Percentiles rank a stretch among this genome's conserved stretches.
Evolutionary conservation across 1,140 invertebrate genomes (phyloP).

Genomic region (Aphelenchoides besseyi): DNA sequence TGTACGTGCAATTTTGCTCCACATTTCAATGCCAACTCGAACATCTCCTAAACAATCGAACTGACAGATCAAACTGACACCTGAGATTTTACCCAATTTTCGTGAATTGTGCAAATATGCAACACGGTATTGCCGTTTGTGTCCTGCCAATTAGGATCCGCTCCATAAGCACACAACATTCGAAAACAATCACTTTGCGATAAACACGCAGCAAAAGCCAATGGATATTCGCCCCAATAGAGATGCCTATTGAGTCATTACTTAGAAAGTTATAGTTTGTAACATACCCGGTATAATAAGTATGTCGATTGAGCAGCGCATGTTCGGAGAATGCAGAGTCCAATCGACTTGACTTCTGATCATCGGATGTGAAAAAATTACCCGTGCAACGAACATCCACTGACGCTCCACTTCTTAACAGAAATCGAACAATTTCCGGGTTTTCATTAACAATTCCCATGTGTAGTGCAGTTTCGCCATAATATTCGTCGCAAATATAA

Average conservation of each 20-base stretch:
- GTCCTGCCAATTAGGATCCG: conserved; percentile 87
- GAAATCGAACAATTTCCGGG: conserved; percentile 90
- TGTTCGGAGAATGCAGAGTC: conserved; percentile 85
- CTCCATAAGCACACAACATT: conserved; percentile 83
- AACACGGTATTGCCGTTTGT: conserved; percentile 94
- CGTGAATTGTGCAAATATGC: conserved; percentile 92
- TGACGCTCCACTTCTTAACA: conserved; percentile 83
- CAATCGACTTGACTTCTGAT: conserved; percentile 82
- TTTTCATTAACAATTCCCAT: conserved; percentile 98
- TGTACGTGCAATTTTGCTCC: conserved; percentile 79
- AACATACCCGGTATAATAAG: conserved; percentile 84
- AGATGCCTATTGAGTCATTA: conserved; percentile 72
- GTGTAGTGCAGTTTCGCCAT: conserved; percentile 74
- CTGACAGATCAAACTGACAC: background rate
- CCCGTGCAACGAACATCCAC: conserved; percentile 83
- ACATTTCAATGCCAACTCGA: conserved; percentile 87
- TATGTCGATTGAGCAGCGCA: conserved; percentile 77
- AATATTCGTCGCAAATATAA: conserved; percentile 92
- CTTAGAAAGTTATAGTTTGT: conserved; percentile 17
- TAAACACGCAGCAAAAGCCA: conserved; percentile 89
- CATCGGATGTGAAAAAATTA: conserved; percentile 92
- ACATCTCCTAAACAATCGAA: conserved; percentile 71
- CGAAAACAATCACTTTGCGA: conserved; percentile 94
- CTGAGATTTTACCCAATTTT: conserved; percentile 74
- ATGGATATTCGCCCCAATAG: conserved; percentile 95